Conservation (phyloP, 2,113 vertebrate species). For the Prunella himalayana region DNA sequence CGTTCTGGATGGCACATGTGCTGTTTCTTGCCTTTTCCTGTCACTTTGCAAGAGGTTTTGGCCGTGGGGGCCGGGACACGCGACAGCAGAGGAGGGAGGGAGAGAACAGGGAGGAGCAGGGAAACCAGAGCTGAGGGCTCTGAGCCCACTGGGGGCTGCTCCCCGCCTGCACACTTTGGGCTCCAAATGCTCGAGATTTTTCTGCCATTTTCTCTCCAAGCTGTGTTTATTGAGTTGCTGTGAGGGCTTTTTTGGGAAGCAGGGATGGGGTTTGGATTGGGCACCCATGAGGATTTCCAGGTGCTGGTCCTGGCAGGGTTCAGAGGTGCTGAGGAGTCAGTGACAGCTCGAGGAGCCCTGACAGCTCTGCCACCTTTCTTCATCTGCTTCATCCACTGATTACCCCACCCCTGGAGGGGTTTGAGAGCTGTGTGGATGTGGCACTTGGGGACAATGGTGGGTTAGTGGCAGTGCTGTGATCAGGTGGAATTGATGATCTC, state of each 20-base stretch:
- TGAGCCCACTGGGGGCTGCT: not conserved
- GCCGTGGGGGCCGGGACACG: not conserved
- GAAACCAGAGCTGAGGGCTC: not conserved
- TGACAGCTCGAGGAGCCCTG: not conserved
- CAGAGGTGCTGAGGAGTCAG: accelerated
- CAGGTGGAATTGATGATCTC: not conserved
- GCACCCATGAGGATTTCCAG: not conserved
- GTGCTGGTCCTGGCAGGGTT: accelerated
- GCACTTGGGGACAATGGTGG: not conserved
- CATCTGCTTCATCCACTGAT: not conserved
- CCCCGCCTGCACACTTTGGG: not conserved
- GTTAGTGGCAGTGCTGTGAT: not conserved
- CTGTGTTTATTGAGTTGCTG: accelerated
- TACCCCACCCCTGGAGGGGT: not conserved
- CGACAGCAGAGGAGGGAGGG: not conserved
- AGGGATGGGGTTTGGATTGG: not conserved
- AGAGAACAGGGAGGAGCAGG: not conserved
- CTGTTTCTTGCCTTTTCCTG: not conserved
- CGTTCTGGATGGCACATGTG: not conserved
- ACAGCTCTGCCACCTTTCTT: not conserved
- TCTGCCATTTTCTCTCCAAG: not conserved
- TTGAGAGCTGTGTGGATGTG: not conserved
- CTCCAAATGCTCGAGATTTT: not conserved
- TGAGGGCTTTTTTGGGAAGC: not conserved
- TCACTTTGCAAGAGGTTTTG: not conserved